Evolutionary conservation across 2,797 vertebrate species (phyloP), one percentile per base, ranked within the genome.

Genomic region (Euthynnus affinis): DNA sequence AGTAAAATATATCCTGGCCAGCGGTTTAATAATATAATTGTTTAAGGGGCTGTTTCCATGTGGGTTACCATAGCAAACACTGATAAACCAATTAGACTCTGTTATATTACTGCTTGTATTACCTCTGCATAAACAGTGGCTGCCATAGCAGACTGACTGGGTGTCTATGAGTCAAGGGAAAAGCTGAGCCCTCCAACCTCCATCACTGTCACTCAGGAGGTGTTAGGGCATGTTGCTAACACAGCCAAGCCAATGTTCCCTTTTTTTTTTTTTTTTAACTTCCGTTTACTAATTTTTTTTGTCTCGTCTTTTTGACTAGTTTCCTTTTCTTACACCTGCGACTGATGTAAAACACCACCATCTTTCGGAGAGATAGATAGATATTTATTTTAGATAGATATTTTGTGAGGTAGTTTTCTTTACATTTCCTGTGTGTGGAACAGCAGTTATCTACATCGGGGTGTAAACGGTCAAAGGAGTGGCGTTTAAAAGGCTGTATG

Each of bases 21-120:
- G 89, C 79, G 80, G 91, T 94, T 94, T 93, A 92, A 94, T 95
- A 95, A 93, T 91, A 91, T 91, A 92, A 91, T 93, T 90, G 85
- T 94, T 93, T 91, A 89, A 95, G 90, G 82, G 88, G 74, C 92
- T 82, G 94, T 95, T 94, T 95, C 94, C 89, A 95, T 89, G 92
- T 79, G 85, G 74, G 94, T 95, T 92, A 92, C 94, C 94, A 96
- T 92, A 95, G 94, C 94, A 96, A 96, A 96, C 93, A 94, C 82
- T 86, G 94, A 95, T 95, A 94, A 95, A 94, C 89, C 91, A 93
- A 95, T 95, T 95, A 94, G 87, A 82, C 78, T 70, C 86, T 86
- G 89, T 90, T 94, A 92, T 90, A 87, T 87, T 95, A 80, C 85
- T 81, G 86, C 87, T 91, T 94, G 89, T 89, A 87, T 88, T 95